These are phyloP conservation scores for Drosophila ercepeae DNA, from an alignment of 1,140 invertebrate genomes.

Conservation along the genomic window DNA sequence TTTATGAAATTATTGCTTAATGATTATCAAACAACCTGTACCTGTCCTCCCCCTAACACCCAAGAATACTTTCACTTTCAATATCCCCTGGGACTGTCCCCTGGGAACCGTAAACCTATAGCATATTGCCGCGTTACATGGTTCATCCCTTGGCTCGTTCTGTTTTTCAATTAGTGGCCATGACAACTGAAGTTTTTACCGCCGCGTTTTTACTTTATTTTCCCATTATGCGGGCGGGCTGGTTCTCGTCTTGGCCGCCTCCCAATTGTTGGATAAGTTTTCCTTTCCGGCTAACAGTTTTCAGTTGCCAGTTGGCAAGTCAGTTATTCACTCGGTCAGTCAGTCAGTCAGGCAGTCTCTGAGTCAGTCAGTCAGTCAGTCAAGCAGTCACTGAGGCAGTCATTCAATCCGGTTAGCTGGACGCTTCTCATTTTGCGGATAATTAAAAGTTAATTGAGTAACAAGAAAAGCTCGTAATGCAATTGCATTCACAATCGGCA, in stretches of 20 bases:
- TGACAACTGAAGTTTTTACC: conserved; percentile 65
- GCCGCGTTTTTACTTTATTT: conserved; percentile 26
- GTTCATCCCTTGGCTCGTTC: conserved; percentile 26
- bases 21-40: background rate
- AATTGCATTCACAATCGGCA: conserved; percentile 34
- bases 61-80: background rate
- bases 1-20: background rate
- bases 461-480: conserved; percentile 42
- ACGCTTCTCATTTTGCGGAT: conserved; percentile 25
- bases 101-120: background rate
- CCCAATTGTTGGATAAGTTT: conserved; percentile 23
- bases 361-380: background rate
- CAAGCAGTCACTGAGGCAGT: background rate
- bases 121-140: background rate
- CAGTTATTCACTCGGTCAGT: conserved; percentile 13
- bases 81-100: background rate
- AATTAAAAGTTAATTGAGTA: conserved; percentile 60
- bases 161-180: conserved; percentile 72
- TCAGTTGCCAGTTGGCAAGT: conserved; percentile 45
- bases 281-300: background rate
- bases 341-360: conserved; percentile 7
- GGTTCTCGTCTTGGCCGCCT: conserved; percentile 2
- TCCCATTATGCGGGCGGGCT: conserved; percentile 9
- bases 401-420: background rate
- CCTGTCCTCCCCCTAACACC: no score